Evolutionary conservation across 2,797 vertebrate species (phyloP).

Genomic region (Halcyon leucocephala): DNA sequence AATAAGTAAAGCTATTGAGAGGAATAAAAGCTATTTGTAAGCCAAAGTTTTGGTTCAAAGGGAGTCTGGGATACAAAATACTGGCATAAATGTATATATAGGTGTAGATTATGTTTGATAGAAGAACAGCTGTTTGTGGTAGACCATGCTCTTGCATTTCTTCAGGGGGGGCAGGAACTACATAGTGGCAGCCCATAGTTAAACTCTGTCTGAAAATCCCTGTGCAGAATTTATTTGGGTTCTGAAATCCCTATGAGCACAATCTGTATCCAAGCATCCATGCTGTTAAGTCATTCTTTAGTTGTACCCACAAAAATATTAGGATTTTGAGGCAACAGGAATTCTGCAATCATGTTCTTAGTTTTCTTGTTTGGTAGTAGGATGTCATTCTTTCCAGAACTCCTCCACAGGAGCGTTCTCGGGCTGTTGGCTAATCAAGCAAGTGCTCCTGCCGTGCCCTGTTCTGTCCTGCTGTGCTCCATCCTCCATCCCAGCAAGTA

Average conservation of each 20-base stretch:
- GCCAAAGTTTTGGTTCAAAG: background rate
- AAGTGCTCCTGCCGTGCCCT: background rate
- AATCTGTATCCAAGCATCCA: background rate
- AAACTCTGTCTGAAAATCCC: background rate
- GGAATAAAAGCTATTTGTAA: background rate
- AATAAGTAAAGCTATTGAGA: background rate
- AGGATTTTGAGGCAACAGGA: background rate
- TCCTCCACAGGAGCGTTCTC: background rate
- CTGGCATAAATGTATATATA: background rate
- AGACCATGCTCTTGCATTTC: background rate
- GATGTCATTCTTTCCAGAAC: background rate
- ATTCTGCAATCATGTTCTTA: background rate
- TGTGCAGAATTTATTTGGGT: background rate
- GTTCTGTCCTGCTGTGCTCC: background rate
- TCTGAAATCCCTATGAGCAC: background rate
- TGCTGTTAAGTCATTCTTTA: background rate
- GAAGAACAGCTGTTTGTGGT: background rate
- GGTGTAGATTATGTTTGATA: background rate
- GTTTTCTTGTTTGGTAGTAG: background rate
- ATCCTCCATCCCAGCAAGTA: background rate
- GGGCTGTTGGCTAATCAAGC: background rate
- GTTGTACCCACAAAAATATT: background rate
- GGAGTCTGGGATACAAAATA: background rate
- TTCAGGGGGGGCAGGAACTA: background rate
- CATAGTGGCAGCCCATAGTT: background rate